phyloP scores from a whole-genome alignment of 1,140 invertebrate species.

The Archegozetes longisetosus region DNA sequence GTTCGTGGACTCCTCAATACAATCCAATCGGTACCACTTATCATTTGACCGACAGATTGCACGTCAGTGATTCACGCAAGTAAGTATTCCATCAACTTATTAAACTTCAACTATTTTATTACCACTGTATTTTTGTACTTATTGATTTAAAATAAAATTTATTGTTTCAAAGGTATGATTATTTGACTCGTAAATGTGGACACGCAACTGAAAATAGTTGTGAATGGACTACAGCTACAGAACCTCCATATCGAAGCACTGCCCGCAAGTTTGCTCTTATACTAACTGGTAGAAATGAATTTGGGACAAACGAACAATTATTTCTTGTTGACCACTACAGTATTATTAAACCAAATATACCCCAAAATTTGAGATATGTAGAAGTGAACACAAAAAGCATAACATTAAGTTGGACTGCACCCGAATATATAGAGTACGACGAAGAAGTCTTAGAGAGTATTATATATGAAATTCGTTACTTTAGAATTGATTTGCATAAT shows the following conservation, averaged over 20 bases:
- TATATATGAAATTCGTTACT: neutral
- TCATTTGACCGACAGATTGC: slow-evolving; percentile 26
- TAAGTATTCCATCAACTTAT: neutral
- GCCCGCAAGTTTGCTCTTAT: neutral
- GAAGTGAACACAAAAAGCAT: slow-evolving; percentile 3
- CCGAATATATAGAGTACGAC: slow-evolving; percentile 3
- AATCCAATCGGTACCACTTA: slow-evolving; percentile 39
- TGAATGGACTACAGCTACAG: neutral
- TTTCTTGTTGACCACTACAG: neutral
- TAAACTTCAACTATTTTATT: too few species aligned
- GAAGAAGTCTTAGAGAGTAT: neutral
- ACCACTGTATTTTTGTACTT: too few species aligned
- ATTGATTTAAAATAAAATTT: too few species aligned
- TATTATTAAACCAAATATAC: slow-evolving; percentile 10
- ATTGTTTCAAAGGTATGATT: too few species aligned
- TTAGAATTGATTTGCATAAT: neutral
- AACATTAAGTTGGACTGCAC: neutral
- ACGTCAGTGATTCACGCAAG: neutral
- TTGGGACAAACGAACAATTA: neutral
- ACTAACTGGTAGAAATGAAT: neutral
- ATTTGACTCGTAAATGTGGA: neutral
- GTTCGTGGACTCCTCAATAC: slow-evolving; percentile 39
- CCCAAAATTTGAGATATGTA: neutral
- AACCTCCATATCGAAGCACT: neutral
- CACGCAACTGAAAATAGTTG: neutral